Conservation (phyloP, 2,113 vertebrate genomes). For the Genyomyrus donnyi region DNA sequence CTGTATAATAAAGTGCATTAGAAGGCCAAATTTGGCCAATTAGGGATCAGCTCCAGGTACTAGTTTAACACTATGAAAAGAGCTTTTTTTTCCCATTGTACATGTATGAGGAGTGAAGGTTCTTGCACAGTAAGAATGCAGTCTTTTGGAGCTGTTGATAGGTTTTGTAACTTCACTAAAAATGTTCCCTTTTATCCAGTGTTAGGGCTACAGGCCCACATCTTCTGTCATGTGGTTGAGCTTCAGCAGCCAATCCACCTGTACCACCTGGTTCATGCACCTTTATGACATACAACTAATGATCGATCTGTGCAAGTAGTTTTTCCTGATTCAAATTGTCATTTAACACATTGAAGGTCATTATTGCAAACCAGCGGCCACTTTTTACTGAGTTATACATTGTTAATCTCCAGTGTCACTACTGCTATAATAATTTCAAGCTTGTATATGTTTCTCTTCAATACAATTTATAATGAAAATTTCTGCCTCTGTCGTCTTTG, state of each 20-base stretch:
- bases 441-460: neutral
- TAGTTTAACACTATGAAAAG: neutral
- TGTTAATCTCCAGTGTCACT: neutral
- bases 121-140: neutral
- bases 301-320: neutral
- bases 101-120: neutral
- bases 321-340: neutral
- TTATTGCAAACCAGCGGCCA: neutral
- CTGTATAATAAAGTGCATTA: neutral
- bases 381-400: neutral
- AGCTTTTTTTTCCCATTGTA: neutral
- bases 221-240: neutral
- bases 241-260: neutral
- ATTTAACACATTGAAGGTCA: neutral
- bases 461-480: neutral
- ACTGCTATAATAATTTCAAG: neutral
- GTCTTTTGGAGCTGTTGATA: neutral
- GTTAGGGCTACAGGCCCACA: neutral
- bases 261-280: neutral
- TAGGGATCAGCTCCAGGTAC: neutral
- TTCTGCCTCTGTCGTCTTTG: slow-evolving; percentile 24
- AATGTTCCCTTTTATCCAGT: neutral
- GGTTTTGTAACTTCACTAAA: neutral
- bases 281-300: neutral
- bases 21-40: neutral